Base-by-base conservation (phyloP, 37 sponge, comb jelly and placozoan genomes). In the Cliona cf. orientalis region DNA sequence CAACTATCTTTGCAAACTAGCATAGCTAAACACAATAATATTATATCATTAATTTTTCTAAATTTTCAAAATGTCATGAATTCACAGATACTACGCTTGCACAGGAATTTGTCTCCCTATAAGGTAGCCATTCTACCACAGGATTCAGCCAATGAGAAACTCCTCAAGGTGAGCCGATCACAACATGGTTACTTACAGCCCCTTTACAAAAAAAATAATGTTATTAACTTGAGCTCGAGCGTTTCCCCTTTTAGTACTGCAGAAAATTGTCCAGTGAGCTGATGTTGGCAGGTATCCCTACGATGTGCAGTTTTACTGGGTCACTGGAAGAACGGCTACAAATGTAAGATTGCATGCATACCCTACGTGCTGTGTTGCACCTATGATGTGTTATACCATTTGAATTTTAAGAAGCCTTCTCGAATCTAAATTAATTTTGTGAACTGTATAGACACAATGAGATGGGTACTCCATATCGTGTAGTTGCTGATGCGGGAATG, bases 361-460 rank as follows among this genome's bases (percentile, higher is more conserved):
- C 3, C 46, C 11, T 22, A 38, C 40, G 40, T 9, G 40, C 41
- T 9, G 4, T 34, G 4, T 17, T 68, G 6, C 6, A 28, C 22
- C 22, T 37, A 36, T 19, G 41, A n/a, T 37, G 22, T 22, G 25
- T 43, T 44, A 3, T 42, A 43, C 42, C 2, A 3, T 34, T 73
- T 35, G 29, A 28, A 9, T 34, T 53, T 1, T 29, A n/a, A n/a
- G 5, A 56, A 56, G 1, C 35, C 2, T 38, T 7, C 37, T 34
- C 66, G 14, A 23, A 25, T 46, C 34, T 44, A 19, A 23, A n/a
- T n/a, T n/a, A n/a, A n/a, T n/a, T n/a, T n/a, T n/a, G n/a, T n/a
- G n/a, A n/a, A n/a, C n/a, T n/a, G n/a, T 66, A 0, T 61, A 90
- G 91, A 32, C 80, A 90, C 53, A 86, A 90, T 75, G 86, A 85